Evolutionary conservation across 2,888 invertebrate species (phyloP).

Genomic region (Ariolimax columbianus): DNA sequence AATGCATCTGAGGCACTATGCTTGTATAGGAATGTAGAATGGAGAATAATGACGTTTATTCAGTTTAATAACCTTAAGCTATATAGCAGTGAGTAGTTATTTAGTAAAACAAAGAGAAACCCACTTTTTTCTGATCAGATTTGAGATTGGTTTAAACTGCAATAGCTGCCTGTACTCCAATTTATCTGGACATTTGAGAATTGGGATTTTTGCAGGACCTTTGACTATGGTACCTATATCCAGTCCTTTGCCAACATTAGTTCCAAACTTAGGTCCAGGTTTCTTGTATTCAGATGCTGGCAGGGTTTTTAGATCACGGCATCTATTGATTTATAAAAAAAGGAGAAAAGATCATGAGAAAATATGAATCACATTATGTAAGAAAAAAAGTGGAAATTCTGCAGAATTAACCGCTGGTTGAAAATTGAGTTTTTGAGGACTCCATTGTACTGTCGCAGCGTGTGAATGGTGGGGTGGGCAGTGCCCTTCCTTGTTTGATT

Average conservation of each 20-base stretch:
- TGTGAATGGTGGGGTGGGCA: too few relatives aligned
- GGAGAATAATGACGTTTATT: too few relatives aligned
- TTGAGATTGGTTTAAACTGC: slow-evolving; percentile 75
- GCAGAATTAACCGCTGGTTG: too few relatives aligned
- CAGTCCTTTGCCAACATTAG: slow-evolving; percentile 75
- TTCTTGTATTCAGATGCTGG: slow-evolving; percentile 74
- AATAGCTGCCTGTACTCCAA: slow-evolving; percentile 75
- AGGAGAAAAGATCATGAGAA: not conserved
- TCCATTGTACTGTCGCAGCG: too few relatives aligned
- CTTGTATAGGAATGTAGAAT: too few relatives aligned
- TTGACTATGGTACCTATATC: slow-evolving; percentile 70
- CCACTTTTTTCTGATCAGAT: slow-evolving; percentile 66
- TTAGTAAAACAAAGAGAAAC: not conserved
- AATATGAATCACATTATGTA: too few relatives aligned
- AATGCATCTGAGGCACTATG: too few relatives aligned
- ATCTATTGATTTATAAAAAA: slow-evolving; percentile 45
- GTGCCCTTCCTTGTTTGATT: too few relatives aligned
- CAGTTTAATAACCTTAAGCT: too few relatives aligned
- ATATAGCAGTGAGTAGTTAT: not conserved
- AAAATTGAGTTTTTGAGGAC: too few relatives aligned
- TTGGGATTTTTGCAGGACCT: slow-evolving; percentile 60
- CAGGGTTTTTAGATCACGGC: slow-evolving; percentile 74
- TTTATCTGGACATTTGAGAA: slow-evolving; percentile 74
- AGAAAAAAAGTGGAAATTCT: not conserved
- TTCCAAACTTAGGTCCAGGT: slow-evolving; percentile 76